These are phyloP conservation scores for Synanthedon andrenaeformis DNA, from an alignment of 2,888 invertebrate genomes.

Conservation along the genomic window DNA sequence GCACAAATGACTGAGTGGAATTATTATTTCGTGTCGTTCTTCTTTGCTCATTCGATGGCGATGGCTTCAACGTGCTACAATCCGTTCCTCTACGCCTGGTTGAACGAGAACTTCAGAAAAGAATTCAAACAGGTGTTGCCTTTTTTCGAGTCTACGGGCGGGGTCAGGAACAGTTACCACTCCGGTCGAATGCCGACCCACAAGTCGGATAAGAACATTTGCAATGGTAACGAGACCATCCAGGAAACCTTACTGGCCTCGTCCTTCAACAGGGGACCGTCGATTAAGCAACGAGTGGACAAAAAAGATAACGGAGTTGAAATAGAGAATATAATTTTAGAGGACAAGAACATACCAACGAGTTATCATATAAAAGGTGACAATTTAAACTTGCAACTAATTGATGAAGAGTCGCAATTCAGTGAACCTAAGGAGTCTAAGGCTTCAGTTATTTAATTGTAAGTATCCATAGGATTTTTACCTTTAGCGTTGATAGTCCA, in stretches of 20 bases:
- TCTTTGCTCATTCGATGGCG: slow-evolving; percentile 91
- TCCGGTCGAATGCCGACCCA: slow-evolving; percentile 56
- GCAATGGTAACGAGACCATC: slow-evolving; percentile 81
- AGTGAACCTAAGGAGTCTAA: slow-evolving; percentile 39
- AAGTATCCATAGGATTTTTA: slow-evolving; percentile 19
- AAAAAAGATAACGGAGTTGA: slow-evolving; percentile 68
- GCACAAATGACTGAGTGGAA: slow-evolving; percentile 75
- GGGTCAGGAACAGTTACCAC: slow-evolving; percentile 62
- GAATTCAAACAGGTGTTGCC: slow-evolving; percentile 88
- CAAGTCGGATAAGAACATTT: slow-evolving; percentile 74
- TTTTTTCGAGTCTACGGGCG: slow-evolving; percentile 67
- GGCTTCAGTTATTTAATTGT: slow-evolving; percentile 33
- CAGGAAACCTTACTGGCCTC: slow-evolving; percentile 75
- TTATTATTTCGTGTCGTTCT: slow-evolving; percentile 90
- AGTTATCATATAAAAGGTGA: slow-evolving; percentile 47
- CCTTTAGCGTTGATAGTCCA: too few species aligned
- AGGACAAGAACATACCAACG: slow-evolving; percentile 48
- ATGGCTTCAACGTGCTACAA: slow-evolving; percentile 98
- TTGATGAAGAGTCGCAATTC: slow-evolving; percentile 52
- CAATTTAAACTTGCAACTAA: slow-evolving; percentile 50
- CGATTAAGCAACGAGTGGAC: slow-evolving; percentile 43
- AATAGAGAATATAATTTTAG: slow-evolving; percentile 68
- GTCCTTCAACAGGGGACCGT: slow-evolving; percentile 67
- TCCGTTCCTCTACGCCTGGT: slow-evolving; percentile 96
- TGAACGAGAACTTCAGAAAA: slow-evolving; percentile 95